These are phyloP conservation scores for Bambusicola thoracicus DNA, from an alignment of 2,113 vertebrate species.

Conservation along the genomic window DNA sequence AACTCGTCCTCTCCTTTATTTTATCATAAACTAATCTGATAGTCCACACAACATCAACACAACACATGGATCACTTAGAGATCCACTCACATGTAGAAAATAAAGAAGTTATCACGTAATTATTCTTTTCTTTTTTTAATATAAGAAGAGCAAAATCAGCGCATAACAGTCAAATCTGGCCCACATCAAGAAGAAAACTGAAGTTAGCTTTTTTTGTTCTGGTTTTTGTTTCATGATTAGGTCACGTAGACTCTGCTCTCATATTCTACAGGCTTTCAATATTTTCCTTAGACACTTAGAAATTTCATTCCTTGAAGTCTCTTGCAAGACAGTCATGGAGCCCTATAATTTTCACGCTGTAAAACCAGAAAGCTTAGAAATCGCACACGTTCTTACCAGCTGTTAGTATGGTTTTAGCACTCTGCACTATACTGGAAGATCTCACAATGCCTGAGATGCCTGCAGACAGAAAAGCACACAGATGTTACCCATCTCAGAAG, in stretches of 20 bases:
- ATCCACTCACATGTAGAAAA: not conserved
- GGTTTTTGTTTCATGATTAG: not conserved
- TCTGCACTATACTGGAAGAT: constrained; percentile 90
- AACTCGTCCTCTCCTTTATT: not conserved
- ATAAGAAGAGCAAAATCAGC: not conserved
- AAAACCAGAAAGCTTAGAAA: not conserved
- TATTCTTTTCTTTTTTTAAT: not conserved
- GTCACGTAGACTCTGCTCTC: not conserved
- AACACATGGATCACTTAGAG: not conserved
- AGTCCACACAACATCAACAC: not conserved
- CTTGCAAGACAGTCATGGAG: not conserved
- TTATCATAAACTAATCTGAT: not conserved
- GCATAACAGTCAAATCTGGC: not conserved
- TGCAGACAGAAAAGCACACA: constrained; percentile 66
- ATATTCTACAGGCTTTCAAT: not conserved
- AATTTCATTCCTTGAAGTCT: not conserved
- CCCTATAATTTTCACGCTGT: not conserved
- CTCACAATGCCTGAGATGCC: constrained; percentile 94
- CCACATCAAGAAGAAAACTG: not conserved
- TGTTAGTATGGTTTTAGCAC: constrained; percentile 91
- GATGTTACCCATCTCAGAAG: constrained; percentile 38
- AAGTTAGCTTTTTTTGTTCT: not conserved
- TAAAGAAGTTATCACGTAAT: not conserved
- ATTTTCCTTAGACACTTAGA: not conserved
- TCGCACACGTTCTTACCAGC: constrained; percentile 84